Conservation (phyloP, 37 sponge, comb jelly and placozoan species). For the Axinella damicornis region DNA sequence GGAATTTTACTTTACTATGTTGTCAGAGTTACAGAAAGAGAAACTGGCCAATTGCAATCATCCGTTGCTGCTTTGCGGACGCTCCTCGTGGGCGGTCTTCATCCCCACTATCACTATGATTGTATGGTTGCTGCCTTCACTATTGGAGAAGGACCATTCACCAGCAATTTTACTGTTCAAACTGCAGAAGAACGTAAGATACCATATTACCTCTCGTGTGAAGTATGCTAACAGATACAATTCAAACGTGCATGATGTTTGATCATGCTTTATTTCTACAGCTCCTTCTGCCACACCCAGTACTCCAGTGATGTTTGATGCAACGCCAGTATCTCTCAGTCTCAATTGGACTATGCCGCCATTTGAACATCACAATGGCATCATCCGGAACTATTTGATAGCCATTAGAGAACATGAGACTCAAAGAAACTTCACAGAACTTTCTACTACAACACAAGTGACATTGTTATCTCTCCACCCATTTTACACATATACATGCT, state of each 20-base stretch:
- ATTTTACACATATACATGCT: conserved; percentile 13
- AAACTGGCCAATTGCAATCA: not conserved
- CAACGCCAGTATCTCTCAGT: not conserved
- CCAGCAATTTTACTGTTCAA: not conserved
- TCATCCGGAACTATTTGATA: conserved; percentile 17
- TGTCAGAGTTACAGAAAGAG: conserved; percentile 11
- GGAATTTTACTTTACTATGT: no score
- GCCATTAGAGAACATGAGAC: not conserved
- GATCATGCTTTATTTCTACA: not conserved
- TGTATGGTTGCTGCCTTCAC: conserved; percentile 14
- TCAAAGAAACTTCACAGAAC: not conserved
- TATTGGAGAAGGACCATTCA: conserved; percentile 5
- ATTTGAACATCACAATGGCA: conserved; percentile 18
- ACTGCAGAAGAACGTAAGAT: conserved; percentile 51
- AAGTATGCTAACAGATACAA: no score
- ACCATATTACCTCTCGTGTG: no score
- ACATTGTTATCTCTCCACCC: conserved; percentile 27
- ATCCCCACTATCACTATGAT: not conserved
- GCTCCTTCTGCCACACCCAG: conserved; percentile 15
- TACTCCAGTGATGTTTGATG: not conserved
- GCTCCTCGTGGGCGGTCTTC: not conserved
- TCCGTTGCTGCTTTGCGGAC: not conserved
- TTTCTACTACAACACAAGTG: not conserved
- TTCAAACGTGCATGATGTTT: no score
- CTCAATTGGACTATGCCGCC: conserved; percentile 14